Evolutionary conservation across 2,113 vertebrate species (phyloP).

Genomic region (Poeciliopsis prolifica): DNA sequence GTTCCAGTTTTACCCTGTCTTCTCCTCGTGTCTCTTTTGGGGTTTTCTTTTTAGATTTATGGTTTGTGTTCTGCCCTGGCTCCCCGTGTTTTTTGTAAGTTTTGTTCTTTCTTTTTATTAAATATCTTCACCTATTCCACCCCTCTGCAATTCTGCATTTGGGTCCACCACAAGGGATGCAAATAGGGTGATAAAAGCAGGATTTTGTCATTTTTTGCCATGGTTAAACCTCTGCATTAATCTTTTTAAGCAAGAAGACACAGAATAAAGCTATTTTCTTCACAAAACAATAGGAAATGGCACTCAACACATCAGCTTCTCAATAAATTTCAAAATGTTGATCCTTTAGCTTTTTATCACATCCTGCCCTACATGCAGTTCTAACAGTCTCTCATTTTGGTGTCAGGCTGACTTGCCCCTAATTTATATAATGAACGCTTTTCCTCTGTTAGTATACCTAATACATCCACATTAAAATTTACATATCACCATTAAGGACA

Average conservation of each 20-base stretch:
- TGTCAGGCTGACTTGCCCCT: constrained; percentile 48
- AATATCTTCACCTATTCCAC: too few species aligned
- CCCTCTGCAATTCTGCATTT: too few species aligned
- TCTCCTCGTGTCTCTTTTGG: too few species aligned
- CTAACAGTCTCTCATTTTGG: constrained; percentile 54
- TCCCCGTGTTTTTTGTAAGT: too few species aligned
- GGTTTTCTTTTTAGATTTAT: too few species aligned
- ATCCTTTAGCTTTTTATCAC: constrained; percentile 68
- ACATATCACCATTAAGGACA: constrained; percentile 55
- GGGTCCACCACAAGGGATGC: background rate
- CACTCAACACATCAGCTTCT: constrained; percentile 61
- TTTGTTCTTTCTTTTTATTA: too few species aligned
- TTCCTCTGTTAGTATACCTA: constrained; percentile 58
- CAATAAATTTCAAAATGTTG: constrained; percentile 62
- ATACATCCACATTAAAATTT: constrained; percentile 61
- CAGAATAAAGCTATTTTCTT: constrained; percentile 15
- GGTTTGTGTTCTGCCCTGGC: too few species aligned
- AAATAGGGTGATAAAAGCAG: constrained; percentile 34
- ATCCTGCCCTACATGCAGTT: constrained; percentile 47
- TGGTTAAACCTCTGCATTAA: background rate
- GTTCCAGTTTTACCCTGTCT: too few species aligned
- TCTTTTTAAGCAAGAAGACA: constrained; percentile 7
- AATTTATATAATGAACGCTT: constrained; percentile 63
- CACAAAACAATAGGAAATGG: constrained; percentile 31
- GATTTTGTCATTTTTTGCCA: constrained; percentile 6